Percentiles rank a stretch among this genome's conserved stretches.
Conservation (phyloP, 2,113 vertebrate genomes). For the Tapirus terrestris region DNA sequence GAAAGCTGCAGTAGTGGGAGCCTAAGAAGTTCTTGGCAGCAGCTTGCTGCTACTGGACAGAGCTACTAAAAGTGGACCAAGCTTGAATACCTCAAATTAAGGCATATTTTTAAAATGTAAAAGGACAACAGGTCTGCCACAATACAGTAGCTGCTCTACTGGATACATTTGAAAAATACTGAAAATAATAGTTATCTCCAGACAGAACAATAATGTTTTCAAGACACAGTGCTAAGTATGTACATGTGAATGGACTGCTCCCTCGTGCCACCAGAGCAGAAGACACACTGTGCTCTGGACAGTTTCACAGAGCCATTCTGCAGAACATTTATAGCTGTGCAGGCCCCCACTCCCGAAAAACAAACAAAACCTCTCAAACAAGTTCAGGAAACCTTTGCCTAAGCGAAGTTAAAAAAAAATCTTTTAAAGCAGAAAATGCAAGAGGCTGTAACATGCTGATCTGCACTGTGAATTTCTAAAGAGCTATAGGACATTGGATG, state of each 20-base stretch:
- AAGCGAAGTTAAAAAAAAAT: background rate
- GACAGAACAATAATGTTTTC: background rate
- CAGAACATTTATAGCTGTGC: background rate
- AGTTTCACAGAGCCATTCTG: background rate
- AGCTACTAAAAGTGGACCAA: background rate
- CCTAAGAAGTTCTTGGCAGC: background rate
- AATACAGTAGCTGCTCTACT: background rate
- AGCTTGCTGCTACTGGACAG: background rate
- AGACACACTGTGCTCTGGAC: background rate
- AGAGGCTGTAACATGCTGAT: background rate
- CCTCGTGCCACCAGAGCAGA: background rate
- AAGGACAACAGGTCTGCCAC: background rate
- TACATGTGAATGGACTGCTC: background rate
- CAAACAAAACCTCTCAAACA: background rate
- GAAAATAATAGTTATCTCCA: background rate
- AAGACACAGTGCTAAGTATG: background rate
- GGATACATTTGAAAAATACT: background rate
- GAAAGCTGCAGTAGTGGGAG: background rate
- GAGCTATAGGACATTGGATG: too few relatives aligned
- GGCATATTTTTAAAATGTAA: background rate
- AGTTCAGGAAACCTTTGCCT: background rate
- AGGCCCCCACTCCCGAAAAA: background rate
- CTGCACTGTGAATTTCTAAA: background rate
- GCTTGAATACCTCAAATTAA: background rate
- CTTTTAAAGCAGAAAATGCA: background rate